These are phyloP conservation scores for Daubentonia madagascariensis DNA, from an alignment of 2,113 vertebrate species.

Conservation along the genomic window DNA sequence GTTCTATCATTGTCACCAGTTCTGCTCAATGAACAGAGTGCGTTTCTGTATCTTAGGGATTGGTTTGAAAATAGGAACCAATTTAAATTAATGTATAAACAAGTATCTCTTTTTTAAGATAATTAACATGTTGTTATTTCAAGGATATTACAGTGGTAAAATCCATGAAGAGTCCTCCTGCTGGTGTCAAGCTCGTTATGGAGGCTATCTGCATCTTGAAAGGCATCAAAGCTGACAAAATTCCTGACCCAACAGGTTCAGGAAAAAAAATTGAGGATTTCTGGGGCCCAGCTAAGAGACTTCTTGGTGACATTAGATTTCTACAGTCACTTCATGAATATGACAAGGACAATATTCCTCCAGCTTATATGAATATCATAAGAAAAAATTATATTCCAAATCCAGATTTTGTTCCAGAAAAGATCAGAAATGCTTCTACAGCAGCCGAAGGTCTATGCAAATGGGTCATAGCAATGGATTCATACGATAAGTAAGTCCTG, in stretches of 20 bases:
- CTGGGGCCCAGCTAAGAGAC: slow-evolving; percentile 94
- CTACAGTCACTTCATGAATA: slow-evolving; percentile 94
- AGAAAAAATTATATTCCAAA: slow-evolving; percentile 93
- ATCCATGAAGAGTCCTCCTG: slow-evolving; percentile 94
- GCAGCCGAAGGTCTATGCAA: slow-evolving; percentile 94
- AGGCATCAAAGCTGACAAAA: slow-evolving; percentile 91
- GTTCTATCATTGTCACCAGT: neutral
- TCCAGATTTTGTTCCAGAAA: slow-evolving; percentile 93
- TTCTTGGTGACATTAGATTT: slow-evolving; percentile 92
- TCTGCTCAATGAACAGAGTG: neutral
- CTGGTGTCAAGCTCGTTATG: slow-evolving; percentile 94
- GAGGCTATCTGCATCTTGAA: slow-evolving; percentile 95
- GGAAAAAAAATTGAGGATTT: slow-evolving; percentile 93
- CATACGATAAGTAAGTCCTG: slow-evolving; percentile 88
- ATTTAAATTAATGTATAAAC: neutral
- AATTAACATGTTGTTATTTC: slow-evolving; percentile 31
- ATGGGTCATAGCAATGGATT: slow-evolving; percentile 93
- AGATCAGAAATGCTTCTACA: slow-evolving; percentile 91
- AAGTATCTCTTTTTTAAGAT: neutral
- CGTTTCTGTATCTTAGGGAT: neutral
- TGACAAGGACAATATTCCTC: slow-evolving; percentile 93
- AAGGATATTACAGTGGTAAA: slow-evolving; percentile 96
- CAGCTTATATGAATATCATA: slow-evolving; percentile 87
- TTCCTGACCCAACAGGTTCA: slow-evolving; percentile 90
- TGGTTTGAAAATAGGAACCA: neutral